Conservation (phyloP, 2,113 vertebrate genomes). For the Nanorana parkeri region DNA sequence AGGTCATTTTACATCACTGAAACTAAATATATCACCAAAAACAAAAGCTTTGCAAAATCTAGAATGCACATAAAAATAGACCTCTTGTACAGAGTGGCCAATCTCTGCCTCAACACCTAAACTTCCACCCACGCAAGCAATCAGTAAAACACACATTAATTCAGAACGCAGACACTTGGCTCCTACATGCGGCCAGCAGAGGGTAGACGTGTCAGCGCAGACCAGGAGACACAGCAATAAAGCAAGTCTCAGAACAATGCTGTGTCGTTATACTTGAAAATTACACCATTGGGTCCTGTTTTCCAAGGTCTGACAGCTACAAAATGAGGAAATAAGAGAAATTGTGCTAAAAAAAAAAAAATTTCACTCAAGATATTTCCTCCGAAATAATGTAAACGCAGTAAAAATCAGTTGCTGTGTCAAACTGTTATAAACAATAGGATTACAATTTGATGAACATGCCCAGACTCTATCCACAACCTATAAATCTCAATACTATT, state of each 20-base stretch:
- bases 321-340: slow-evolving; percentile 3
- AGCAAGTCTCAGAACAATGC: slow-evolving; percentile 16
- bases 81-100: background rate
- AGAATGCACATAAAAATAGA: slow-evolving; percentile 2
- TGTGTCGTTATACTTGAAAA: background rate
- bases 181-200: slow-evolving; percentile 43
- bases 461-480: no score
- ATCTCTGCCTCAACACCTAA: slow-evolving; percentile 1
- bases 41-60: background rate
- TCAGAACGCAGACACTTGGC: slow-evolving; percentile 20
- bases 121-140: slow-evolving; percentile 20
- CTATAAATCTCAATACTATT: no score
- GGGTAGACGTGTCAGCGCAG: slow-evolving; percentile 24
- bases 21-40: background rate
- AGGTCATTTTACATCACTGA: background rate
- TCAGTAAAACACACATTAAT: slow-evolving; percentile 33
- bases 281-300: slow-evolving; percentile 4
- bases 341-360: no score
- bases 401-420: no score
- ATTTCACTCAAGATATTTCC: no score
- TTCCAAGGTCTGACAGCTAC: background rate
- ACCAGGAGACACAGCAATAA: slow-evolving; percentile 9
- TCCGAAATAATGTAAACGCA: no score
- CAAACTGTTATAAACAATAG: no score
- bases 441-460: no score